Percentiles rank a stretch among this genome's conserved stretches.
These are phyloP conservation scores for Holothuria glaberrima DNA, from an alignment of 35 echinoderm and acorn worm species.

Conservation along the genomic window DNA sequence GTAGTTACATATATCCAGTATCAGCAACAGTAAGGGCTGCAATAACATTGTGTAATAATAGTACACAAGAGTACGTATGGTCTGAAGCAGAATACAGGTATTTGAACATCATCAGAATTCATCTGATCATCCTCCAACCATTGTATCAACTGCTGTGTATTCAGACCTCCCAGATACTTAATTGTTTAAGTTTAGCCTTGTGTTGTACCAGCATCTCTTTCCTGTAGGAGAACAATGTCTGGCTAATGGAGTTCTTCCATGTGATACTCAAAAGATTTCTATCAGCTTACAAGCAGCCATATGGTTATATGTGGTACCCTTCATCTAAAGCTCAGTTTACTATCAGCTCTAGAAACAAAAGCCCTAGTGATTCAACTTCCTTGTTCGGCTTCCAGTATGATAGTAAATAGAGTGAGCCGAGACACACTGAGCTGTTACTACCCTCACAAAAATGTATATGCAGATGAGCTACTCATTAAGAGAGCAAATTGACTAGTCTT, in stretches of 20 bases:
- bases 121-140: too few species aligned
- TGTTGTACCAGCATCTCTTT: slow-evolving; percentile 27
- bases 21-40: too few species aligned
- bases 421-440: not conserved
- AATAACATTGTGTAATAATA: too few species aligned
- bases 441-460: slow-evolving; percentile 28
- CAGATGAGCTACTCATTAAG: slow-evolving; percentile 19
- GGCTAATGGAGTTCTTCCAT: not conserved
- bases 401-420: not conserved
- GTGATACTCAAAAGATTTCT: not conserved
- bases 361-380: slow-evolving; percentile 31
- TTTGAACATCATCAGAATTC: too few species aligned
- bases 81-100: too few species aligned
- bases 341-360: slow-evolving; percentile 35
- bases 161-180: too few species aligned
- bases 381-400: slow-evolving; percentile 6
- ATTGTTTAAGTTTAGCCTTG: too few species aligned
- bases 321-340: slow-evolving; percentile 1
- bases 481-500: slow-evolving; percentile 26
- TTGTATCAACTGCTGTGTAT: too few species aligned
- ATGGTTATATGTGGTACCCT: slow-evolving; percentile 26
- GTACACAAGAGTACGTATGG: too few species aligned
- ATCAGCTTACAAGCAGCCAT: slow-evolving; percentile 21
- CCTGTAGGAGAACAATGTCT: not conserved
- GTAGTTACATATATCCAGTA: too few species aligned